phyloP scores from a whole-genome alignment of 2,113 vertebrate species.

The Motacilla alba region DNA sequence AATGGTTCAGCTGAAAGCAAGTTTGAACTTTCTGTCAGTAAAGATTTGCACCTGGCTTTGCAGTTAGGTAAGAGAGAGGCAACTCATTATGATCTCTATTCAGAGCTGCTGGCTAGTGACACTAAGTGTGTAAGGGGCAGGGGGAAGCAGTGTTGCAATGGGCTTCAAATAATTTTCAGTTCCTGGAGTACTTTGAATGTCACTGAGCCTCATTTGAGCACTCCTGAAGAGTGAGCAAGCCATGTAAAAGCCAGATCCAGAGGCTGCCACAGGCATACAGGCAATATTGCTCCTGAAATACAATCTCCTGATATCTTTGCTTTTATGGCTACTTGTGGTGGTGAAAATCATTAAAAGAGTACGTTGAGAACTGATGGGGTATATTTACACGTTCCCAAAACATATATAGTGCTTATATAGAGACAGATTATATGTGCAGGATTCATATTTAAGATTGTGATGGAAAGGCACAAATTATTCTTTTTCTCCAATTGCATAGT shows the following conservation, averaged over 20 bases:
- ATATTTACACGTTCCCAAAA: background rate
- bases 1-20: background rate
- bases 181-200: background rate
- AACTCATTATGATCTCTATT: background rate
- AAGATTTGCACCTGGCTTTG: background rate
- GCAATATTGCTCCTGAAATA: background rate
- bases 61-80: background rate
- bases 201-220: background rate
- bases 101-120: background rate
- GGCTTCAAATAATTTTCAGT: background rate
- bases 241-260: background rate
- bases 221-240: background rate
- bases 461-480: background rate
- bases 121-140: background rate
- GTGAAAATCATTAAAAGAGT: background rate
- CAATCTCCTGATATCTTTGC: background rate
- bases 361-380: background rate
- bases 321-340: background rate
- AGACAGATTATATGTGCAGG: background rate
- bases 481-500: background rate
- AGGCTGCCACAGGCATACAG: background rate
- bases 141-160: background rate
- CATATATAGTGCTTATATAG: background rate
- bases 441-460: background rate
- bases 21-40: background rate